Percentiles rank a stretch among this genome's conserved stretches.
Conservation (phyloP, 2,113 vertebrate genomes). For the Zosterops japonicus region DNA sequence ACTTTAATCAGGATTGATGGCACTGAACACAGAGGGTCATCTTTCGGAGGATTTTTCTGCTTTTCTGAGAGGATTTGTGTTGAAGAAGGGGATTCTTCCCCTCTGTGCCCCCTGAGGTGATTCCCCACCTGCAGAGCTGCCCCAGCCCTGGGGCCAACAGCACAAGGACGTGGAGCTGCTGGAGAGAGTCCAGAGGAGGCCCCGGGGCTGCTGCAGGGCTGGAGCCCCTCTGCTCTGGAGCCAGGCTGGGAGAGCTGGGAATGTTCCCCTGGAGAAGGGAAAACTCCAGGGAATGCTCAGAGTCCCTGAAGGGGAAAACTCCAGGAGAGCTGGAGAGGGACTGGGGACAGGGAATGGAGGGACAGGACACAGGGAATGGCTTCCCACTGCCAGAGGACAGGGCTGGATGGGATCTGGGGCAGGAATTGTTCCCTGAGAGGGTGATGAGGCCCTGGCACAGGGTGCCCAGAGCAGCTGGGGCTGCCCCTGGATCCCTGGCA, state of each 20-base stretch:
- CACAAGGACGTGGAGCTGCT: neutral
- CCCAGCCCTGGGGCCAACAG: neutral
- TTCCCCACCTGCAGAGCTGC: neutral
- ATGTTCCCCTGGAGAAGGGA: neutral
- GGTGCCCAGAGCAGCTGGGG: accelerated
- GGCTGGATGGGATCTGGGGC: accelerated
- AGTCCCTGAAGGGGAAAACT: neutral
- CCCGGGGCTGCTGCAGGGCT: neutral
- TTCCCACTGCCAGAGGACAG: neutral
- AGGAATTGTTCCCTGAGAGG: accelerated
- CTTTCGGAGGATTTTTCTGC: neutral
- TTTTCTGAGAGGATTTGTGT: neutral
- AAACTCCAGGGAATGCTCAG: neutral
- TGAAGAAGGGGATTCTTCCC: neutral
- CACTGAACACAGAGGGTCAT: neutral
- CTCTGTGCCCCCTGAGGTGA: neutral
- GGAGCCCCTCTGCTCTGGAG: neutral
- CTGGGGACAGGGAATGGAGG: accelerated
- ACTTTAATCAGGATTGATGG: neutral
- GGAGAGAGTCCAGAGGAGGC: neutral
- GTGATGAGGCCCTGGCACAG: neutral
- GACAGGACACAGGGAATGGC: neutral
- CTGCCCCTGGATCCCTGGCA: neutral
- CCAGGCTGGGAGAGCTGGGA: neutral
- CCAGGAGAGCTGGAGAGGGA: neutral